Evolutionary conservation across 2,888 invertebrate genomes (phyloP).

Genomic region (Macaria notata): DNA sequence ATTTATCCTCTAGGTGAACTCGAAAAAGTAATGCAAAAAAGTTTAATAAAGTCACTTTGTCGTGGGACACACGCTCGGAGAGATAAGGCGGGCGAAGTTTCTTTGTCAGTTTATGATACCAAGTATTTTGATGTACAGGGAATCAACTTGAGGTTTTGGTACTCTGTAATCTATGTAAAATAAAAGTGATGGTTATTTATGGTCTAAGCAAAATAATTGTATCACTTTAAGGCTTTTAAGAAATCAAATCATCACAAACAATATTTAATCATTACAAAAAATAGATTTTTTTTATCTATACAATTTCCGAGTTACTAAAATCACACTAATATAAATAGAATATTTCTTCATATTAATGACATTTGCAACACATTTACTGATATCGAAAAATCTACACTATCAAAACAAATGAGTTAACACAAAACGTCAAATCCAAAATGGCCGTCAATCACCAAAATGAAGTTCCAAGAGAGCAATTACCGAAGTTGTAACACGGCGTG

Average conservation of each 20-base stretch:
- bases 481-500: constrained; percentile 60
- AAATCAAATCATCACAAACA: too few relatives aligned
- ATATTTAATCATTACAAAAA: too few relatives aligned
- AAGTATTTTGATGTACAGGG: constrained; percentile 22
- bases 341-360: too few relatives aligned
- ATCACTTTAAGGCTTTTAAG: too few relatives aligned
- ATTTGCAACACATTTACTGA: too few relatives aligned
- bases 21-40: constrained; percentile 67
- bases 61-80: constrained; percentile 34
- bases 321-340: too few relatives aligned
- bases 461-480: constrained; percentile 70
- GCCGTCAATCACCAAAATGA: constrained; percentile 41
- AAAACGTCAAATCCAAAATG: constrained; percentile 14
- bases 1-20: constrained; percentile 63
- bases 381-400: too few relatives aligned
- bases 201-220: too few relatives aligned
- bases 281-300: too few relatives aligned
- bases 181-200: too few relatives aligned
- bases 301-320: too few relatives aligned
- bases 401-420: too few relatives aligned
- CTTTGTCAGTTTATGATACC: constrained; percentile 29
- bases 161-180: not conserved
- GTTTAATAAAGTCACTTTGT: constrained; percentile 65
- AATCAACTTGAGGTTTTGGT: not conserved
- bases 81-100: constrained; percentile 32